Evolutionary conservation across 2,888 invertebrate species (phyloP).

Genomic region (Cerceris ruficornis): DNA sequence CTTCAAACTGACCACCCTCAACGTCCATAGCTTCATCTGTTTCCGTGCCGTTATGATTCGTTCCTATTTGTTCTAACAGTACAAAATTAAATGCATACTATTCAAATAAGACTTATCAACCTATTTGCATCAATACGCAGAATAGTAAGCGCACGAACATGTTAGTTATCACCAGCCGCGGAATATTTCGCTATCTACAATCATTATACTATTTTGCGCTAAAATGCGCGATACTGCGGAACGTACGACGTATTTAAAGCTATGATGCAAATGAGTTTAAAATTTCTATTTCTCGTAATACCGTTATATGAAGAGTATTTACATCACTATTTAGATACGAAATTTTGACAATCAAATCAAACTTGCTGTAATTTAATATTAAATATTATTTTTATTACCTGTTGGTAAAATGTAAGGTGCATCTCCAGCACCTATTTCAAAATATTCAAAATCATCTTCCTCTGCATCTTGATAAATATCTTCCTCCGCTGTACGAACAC

Average conservation of each 20-base stretch:
- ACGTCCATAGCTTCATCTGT: slow-evolving; percentile 82
- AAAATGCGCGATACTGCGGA: no score
- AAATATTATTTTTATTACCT: slow-evolving; percentile 65
- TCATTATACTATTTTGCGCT: no score
- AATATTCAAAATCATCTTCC: slow-evolving; percentile 81
- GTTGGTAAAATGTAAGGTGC: slow-evolving; percentile 76
- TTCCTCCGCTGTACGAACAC: slow-evolving; percentile 78
- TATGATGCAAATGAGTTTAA: no score
- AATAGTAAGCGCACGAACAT: no score
- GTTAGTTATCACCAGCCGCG: no score
- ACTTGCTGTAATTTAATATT: slow-evolving; percentile 4
- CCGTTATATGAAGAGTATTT: neutral
- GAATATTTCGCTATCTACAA: no score
- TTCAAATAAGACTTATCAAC: neutral
- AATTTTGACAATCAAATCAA: neutral
- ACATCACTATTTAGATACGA: neutral
- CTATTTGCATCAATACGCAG: neutral
- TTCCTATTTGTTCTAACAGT: slow-evolving; percentile 79
- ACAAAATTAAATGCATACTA: slow-evolving; percentile 17
- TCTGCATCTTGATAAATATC: slow-evolving; percentile 83
- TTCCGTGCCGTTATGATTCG: slow-evolving; percentile 79
- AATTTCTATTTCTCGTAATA: neutral
- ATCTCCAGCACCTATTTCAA: slow-evolving; percentile 82
- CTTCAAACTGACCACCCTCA: slow-evolving; percentile 84
- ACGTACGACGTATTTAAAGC: no score